phyloP scores from a whole-genome alignment of 2,113 vertebrate species.

The Salvelinus alpinus region DNA sequence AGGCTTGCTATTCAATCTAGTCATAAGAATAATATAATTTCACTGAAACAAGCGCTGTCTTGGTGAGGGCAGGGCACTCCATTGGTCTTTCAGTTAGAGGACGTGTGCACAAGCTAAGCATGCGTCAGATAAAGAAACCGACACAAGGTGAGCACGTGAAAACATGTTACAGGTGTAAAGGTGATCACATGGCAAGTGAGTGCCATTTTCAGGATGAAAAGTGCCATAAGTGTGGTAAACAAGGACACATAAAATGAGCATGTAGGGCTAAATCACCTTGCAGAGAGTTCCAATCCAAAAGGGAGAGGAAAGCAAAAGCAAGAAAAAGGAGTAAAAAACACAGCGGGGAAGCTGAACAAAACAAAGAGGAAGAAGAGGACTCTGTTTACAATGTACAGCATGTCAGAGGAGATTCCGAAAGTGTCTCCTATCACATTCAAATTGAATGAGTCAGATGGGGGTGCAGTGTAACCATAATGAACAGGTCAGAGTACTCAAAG shows the following conservation, averaged over 20 bases:
- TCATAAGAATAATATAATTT: too few species aligned
- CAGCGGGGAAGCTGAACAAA: conserved; percentile 1
- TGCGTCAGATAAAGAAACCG: background rate
- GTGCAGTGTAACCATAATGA: conserved; percentile 12
- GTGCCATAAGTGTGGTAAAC: background rate
- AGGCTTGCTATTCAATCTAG: too few species aligned
- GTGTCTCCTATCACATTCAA: background rate
- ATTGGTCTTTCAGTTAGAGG: background rate
- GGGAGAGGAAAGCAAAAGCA: background rate
- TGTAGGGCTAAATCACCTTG: background rate
- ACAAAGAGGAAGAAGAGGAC: too few species aligned
- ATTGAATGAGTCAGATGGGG: background rate
- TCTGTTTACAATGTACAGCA: background rate
- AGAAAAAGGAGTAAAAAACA: background rate
- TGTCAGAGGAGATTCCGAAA: conserved; percentile 6
- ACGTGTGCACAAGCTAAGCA: background rate
- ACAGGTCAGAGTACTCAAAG: background rate
- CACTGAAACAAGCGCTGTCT: too few species aligned
- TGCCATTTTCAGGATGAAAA: conserved; percentile 1
- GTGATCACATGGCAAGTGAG: conserved; percentile 2
- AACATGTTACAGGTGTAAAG: background rate
- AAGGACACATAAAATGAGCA: background rate
- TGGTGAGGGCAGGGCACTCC: too few species aligned
- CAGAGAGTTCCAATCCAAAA: background rate
- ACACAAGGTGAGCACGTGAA: background rate